phyloP scores from a whole-genome alignment of 1,140 invertebrate genomes.

The Sweltsa coloradensis region DNA sequence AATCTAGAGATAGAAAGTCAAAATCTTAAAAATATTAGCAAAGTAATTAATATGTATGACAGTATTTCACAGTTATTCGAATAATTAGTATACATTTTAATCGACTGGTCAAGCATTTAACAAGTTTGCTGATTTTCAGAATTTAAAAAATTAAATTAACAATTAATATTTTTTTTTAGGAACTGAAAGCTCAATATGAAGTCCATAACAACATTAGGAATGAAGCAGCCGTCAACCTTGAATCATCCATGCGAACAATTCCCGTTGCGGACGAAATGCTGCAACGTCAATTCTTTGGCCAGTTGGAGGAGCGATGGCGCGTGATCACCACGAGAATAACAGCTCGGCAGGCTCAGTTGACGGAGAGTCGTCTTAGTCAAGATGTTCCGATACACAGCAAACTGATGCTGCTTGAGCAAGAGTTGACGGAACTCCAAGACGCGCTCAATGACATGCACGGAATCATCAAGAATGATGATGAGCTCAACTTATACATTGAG shows the following conservation, averaged over 20 bases:
- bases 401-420: slow-evolving; percentile 54
- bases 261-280: slow-evolving; percentile 68
- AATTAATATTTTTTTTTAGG: slow-evolving; percentile 33
- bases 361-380: slow-evolving; percentile 51
- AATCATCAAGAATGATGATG: slow-evolving; percentile 67
- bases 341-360: slow-evolving; percentile 48
- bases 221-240: slow-evolving; percentile 56
- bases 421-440: slow-evolving; percentile 51
- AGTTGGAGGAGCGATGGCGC: slow-evolving; percentile 63
- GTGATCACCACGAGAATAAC: slow-evolving; percentile 47
- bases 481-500: slow-evolving; percentile 66
- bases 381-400: slow-evolving; percentile 58
- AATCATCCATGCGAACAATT: slow-evolving; percentile 61
- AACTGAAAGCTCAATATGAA: slow-evolving; percentile 76
- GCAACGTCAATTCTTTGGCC: slow-evolving; percentile 59
- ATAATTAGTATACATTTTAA: no score
- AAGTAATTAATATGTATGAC: no score
- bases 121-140: slow-evolving; percentile 5
- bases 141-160: no score
- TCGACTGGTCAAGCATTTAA: no score
- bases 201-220: slow-evolving; percentile 65
- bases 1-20: no score
- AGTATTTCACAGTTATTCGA: no score
- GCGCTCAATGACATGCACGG: slow-evolving; percentile 56
- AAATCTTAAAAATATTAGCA: no score